phyloP scores from a whole-genome alignment of 30 jellyfish, hydroid and myxozoan species.

The Chironex yamaguchii region DNA sequence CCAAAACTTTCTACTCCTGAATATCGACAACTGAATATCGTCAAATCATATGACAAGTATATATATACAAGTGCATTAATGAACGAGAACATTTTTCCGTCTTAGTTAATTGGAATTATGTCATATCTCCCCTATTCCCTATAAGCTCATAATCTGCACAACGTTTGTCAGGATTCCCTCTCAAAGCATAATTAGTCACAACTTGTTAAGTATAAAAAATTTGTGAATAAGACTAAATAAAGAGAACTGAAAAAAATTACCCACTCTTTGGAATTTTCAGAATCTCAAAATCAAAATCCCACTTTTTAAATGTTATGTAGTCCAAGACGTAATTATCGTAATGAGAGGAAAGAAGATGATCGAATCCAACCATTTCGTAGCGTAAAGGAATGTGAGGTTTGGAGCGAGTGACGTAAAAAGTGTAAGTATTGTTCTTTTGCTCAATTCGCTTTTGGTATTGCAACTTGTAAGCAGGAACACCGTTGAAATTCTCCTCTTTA shows the following conservation, averaged over 20 bases:
- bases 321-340: constrained; percentile 61
- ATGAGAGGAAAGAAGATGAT: constrained; percentile 60
- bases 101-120: no score
- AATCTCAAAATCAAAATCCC: constrained; percentile 47
- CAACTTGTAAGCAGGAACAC: constrained; percentile 67
- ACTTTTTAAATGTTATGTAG: constrained; percentile 28
- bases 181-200: no score
- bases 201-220: no score
- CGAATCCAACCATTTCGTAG: constrained; percentile 70
- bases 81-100: no score
- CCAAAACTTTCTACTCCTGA: no score
- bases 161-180: background rate
- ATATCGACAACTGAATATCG: no score
- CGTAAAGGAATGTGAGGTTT: constrained; percentile 41
- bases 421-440: constrained; percentile 54
- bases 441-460: constrained; percentile 16
- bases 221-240: no score
- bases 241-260: no score
- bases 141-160: no score
- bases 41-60: no score
- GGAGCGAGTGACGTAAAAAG: constrained; percentile 52
- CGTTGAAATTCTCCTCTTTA: constrained; percentile 1
- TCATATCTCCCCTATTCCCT: no score
- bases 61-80: no score
- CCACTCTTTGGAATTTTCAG: constrained; percentile 64